These are phyloP conservation scores for Lamellibrachia columna DNA, from an alignment of 2,888 invertebrate species.

Conservation along the genomic window DNA sequence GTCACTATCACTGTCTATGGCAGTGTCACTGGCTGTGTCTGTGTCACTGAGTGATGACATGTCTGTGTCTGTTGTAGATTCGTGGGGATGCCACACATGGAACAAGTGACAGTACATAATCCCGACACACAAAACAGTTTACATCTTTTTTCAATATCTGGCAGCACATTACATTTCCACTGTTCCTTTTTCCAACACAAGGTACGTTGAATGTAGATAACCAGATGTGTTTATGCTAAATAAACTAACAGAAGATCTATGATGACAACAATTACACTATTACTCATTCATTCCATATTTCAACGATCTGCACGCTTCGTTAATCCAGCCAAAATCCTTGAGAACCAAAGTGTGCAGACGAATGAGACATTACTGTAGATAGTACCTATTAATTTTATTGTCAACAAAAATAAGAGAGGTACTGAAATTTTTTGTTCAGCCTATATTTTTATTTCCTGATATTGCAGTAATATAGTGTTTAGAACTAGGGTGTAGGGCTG, in stretches of 20 bases:
- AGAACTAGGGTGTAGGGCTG: not conserved
- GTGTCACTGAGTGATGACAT: not conserved
- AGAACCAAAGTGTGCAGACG: too few relatives aligned
- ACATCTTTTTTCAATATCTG: slow-evolving; percentile 92
- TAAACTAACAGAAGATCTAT: not conserved
- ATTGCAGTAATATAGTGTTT: too few relatives aligned
- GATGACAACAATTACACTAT: too few relatives aligned
- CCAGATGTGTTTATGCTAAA: not conserved
- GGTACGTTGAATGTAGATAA: slow-evolving; percentile 71
- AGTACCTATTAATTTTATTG: too few relatives aligned
- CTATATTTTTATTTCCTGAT: too few relatives aligned
- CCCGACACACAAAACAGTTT: slow-evolving; percentile 85
- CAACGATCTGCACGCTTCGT: too few relatives aligned
- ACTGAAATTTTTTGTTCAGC: too few relatives aligned
- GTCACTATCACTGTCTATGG: not conserved
- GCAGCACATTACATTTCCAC: slow-evolving; percentile 93
- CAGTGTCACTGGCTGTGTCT: too few relatives aligned
- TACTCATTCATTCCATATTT: too few relatives aligned
- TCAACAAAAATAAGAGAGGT: too few relatives aligned
- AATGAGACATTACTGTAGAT: too few relatives aligned
- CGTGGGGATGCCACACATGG: slow-evolving; percentile 86
- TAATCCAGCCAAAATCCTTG: too few relatives aligned
- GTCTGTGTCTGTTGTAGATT: slow-evolving; percentile 68
- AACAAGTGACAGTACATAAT: slow-evolving; percentile 88
- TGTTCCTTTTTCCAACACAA: slow-evolving; percentile 96